Evolutionary conservation across 2,113 vertebrate genomes (phyloP).

Genomic region (Stegostoma tigrinum): DNA sequence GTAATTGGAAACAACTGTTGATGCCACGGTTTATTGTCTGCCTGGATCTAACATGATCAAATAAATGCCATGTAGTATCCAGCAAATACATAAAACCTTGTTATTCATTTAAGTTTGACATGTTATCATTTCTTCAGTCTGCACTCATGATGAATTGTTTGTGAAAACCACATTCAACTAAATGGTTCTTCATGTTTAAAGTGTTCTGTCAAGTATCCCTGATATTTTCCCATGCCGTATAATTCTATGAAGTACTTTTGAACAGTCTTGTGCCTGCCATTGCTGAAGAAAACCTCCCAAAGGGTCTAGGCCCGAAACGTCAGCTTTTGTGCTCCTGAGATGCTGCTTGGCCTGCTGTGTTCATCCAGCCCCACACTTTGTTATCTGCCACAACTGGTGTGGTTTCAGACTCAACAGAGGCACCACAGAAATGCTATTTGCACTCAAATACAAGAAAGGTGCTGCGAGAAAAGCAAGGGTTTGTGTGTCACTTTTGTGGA

Average conservation of each 20-base stretch:
- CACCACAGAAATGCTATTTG: too few relatives aligned
- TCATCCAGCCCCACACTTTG: too few relatives aligned
- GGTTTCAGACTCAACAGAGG: too few relatives aligned
- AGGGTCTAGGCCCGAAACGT: too few relatives aligned
- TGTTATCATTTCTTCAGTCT: background rate
- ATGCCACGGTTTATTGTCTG: background rate
- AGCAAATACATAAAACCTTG: background rate
- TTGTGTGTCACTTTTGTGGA: too few relatives aligned
- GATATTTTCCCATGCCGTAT: background rate
- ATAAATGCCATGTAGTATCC: background rate
- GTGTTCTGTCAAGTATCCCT: background rate
- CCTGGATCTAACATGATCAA: background rate
- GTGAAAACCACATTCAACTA: background rate
- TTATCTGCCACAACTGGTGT: too few relatives aligned
- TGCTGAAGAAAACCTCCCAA: too few relatives aligned
- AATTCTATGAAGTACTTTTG: background rate
- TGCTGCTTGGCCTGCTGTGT: too few relatives aligned
- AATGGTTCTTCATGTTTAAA: background rate
- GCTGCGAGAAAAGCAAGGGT: too few relatives aligned
- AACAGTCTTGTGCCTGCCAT: too few relatives aligned
- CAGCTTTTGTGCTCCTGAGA: too few relatives aligned
- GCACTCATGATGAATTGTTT: background rate
- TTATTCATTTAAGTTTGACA: background rate
- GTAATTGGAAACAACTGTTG: conserved; percentile 21
- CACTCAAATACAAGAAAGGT: too few relatives aligned